Evolutionary conservation across 2,113 vertebrate species (phyloP).

Genomic region (Pimephales promelas): DNA sequence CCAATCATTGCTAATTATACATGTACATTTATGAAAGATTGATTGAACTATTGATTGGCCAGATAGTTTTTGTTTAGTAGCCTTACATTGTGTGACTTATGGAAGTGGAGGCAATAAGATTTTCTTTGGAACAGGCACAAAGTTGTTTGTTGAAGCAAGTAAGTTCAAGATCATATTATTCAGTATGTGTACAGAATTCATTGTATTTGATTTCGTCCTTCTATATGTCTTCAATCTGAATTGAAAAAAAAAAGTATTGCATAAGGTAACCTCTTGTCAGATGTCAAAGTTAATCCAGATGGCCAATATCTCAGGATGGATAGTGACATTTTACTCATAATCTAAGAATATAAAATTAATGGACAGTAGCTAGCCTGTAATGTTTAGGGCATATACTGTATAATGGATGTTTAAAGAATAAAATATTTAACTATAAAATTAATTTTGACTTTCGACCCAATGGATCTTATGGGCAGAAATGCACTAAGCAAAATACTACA

Average conservation of each 20-base stretch:
- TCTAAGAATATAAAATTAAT: neutral
- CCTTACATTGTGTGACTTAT: slow-evolving; percentile 33
- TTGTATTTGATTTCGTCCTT: neutral
- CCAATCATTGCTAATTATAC: neutral
- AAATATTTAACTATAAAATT: neutral
- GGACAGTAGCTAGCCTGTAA: neutral
- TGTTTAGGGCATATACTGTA: neutral
- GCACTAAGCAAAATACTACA: neutral
- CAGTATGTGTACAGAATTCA: neutral
- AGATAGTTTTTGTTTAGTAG: neutral
- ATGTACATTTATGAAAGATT: neutral
- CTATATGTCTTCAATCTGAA: neutral
- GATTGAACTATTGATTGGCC: neutral
- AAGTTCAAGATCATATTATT: slow-evolving; percentile 23
- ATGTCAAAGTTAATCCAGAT: neutral
- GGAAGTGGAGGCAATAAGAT: slow-evolving; percentile 14
- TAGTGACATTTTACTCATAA: neutral
- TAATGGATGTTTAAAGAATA: neutral
- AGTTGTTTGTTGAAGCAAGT: slow-evolving; percentile 36
- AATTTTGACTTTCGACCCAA: neutral
- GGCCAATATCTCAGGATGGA: neutral
- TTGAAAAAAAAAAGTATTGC: too few species aligned
- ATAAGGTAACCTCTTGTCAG: neutral
- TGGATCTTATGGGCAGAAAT: neutral
- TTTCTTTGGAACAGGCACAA: slow-evolving; percentile 41